Percentiles rank a stretch among this genome's conserved stretches.
phyloP scores from a whole-genome alignment of 1,140 invertebrate genomes.

The Eumeta japonica region DNA sequence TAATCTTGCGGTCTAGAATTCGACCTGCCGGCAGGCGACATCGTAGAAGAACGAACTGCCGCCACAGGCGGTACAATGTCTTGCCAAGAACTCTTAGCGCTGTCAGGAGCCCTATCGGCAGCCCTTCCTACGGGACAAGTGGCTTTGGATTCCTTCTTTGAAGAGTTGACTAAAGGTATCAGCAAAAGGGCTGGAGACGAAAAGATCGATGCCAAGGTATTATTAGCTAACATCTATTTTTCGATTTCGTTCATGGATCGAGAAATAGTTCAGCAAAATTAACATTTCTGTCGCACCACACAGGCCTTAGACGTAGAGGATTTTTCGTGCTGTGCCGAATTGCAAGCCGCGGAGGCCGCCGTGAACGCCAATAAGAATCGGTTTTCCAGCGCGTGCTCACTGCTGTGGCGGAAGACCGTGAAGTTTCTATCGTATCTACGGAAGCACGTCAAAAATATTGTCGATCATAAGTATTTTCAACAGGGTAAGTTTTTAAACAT shows the following conservation, averaged over 20 bases:
- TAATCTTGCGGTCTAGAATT: slow-evolving; percentile 44
- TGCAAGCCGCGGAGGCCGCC: slow-evolving; percentile 62
- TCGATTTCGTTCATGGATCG: background rate
- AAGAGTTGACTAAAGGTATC: slow-evolving; percentile 73
- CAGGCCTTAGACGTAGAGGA: slow-evolving; percentile 62
- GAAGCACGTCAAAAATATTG: slow-evolving; percentile 68
- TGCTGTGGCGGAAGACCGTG: slow-evolving; percentile 54
- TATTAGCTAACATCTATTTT: background rate
- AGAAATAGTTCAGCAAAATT: background rate
- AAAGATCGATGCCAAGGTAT: slow-evolving; percentile 44
- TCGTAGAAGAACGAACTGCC: slow-evolving; percentile 34
- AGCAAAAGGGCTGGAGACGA: slow-evolving; percentile 51
- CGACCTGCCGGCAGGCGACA: slow-evolving; percentile 48
- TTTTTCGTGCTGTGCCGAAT: slow-evolving; percentile 72
- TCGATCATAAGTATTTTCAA: slow-evolving; percentile 90
- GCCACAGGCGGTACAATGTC: slow-evolving; percentile 67
- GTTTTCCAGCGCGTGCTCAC: slow-evolving; percentile 42
- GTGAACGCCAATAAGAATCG: slow-evolving; percentile 53
- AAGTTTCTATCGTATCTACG: slow-evolving; percentile 59
- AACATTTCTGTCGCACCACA: background rate
- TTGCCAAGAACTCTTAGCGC: slow-evolving; percentile 86
- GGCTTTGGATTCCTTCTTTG: slow-evolving; percentile 77
- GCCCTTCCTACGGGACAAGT: slow-evolving; percentile 86
- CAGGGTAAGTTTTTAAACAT: slow-evolving; percentile 63
- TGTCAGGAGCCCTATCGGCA: slow-evolving; percentile 86